Conservation (phyloP, 1,140 invertebrate genomes). For the Drosophila littoralis region DNA sequence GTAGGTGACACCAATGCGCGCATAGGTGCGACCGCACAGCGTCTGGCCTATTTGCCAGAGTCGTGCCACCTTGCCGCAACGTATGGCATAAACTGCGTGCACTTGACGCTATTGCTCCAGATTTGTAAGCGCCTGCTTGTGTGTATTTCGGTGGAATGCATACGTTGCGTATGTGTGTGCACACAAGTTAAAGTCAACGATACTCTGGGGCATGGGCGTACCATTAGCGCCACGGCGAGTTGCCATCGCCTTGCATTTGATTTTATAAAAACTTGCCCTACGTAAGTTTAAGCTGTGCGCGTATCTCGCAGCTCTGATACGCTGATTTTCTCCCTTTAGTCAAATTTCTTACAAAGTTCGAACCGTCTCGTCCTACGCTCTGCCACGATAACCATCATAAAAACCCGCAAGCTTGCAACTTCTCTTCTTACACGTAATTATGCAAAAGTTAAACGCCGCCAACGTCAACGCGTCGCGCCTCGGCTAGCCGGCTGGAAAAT, state of each 20-base stretch:
- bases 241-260: conserved; percentile 27
- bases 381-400: conserved; percentile 12
- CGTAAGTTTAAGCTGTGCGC: conserved; percentile 59
- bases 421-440: conserved; percentile 74
- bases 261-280: conserved; percentile 63
- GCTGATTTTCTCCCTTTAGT: conserved; percentile 12
- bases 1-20: conserved; percentile 74
- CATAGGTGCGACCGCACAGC: conserved; percentile 44
- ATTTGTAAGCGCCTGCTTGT: conserved; percentile 43
- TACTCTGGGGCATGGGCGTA: conserved; percentile 47
- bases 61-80: conserved; percentile 1
- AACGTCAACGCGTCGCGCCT: conserved; percentile 13
- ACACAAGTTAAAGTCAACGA: conserved; percentile 52
- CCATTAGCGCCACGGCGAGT: conserved; percentile 62
- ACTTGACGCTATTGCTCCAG: conserved; percentile 79
- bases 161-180: conserved; percentile 14
- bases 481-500: conserved; percentile 62
- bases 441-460: conserved; percentile 71
- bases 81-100: conserved; percentile 63
- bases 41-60: conserved; percentile 64
- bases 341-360: conserved; percentile 47
- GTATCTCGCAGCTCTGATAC: conserved; percentile 28
- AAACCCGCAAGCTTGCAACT: conserved; percentile 23
- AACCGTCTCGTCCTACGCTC: not conserved
- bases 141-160: conserved; percentile 1